Base-by-base conservation (phyloP, 2,888 invertebrate species). In the Agrotis ipsilon region DNA sequence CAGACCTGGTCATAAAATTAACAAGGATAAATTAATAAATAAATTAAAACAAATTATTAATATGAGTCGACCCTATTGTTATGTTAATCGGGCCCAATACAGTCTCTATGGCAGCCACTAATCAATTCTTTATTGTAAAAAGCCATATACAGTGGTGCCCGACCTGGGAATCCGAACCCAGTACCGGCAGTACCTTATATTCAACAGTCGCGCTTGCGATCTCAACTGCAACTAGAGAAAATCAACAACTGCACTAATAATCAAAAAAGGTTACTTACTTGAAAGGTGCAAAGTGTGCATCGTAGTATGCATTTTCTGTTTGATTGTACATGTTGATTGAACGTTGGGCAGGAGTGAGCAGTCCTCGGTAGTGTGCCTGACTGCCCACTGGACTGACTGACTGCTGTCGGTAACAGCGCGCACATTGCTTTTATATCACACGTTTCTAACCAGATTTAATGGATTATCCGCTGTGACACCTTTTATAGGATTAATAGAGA, bases 361-460 rank as follows among this genome's bases (percentile, higher is more conserved):
- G 96, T 92, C 96, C 96, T 96, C 95, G 92, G 94, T 89, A 93
- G 95, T 91, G 92, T 82, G 91, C 88, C 78, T 72, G 78, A 74
- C 80, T 77, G 89, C 89, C 89, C 93, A 92, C 93, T 92, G 88
- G 93, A 92, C 94, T 92, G 95, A 96, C 96, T 96, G 94, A 95
- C 96, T 95, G 96, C 95, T 94, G 83, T 46, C 73, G 45, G 18
- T 43, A 27, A 51, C 72, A 51, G 49, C 27, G 24, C 58, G 75
- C 69, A 68, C 72, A 81, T 75, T 71, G 79, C 84, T 91, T 95
- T 93, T 96, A 96, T 95, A 95, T 91, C 88, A 91, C 69, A 82
- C 75, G 55, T 71, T 79, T 51, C 88, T 95, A 96, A 96, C 89
- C 79, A 88, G 95, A 94, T 96, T 93, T 71, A 68, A 70, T 54